Percentiles rank a stretch among this genome's conserved stretches.
These are phyloP conservation scores for Ricordea florida DNA, from an alignment of 92 coral and sea anemone genomes.

Conservation along the genomic window DNA sequence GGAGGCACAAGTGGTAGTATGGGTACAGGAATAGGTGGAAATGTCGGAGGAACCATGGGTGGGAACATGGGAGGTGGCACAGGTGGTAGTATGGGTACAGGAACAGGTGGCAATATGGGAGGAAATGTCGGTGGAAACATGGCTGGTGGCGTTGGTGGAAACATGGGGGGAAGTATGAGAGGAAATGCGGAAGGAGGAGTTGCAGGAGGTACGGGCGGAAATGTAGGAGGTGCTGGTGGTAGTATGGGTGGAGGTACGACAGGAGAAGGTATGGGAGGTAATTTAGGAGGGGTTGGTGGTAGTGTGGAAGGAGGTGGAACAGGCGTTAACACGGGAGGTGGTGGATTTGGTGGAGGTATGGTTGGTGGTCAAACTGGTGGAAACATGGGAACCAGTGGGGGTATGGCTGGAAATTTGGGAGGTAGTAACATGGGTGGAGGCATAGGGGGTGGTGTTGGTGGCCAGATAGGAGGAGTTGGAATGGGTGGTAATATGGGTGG, in stretches of 20 bases:
- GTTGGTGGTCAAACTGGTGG: neutral
- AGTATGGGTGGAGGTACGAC: slow-evolving; percentile 5
- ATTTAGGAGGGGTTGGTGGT: neutral
- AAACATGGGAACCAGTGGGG: slow-evolving; percentile 6
- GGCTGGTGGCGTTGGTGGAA: slow-evolving; percentile 10
- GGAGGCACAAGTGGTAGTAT: slow-evolving; percentile 13
- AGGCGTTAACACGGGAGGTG: too few relatives aligned
- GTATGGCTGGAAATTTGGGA: neutral
- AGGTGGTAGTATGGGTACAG: slow-evolving; percentile 11
- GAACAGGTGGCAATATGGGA: slow-evolving; percentile 1
- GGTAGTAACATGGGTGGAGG: neutral
- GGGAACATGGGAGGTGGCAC: neutral
- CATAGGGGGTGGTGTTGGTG: neutral
- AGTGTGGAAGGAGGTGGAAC: neutral
- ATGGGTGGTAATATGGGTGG: neutral
- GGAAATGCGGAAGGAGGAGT: neutral
- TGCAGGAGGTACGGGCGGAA: neutral
- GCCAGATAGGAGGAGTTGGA: neutral
- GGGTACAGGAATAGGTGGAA: slow-evolving; percentile 10
- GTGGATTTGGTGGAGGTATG: slow-evolving; percentile 1
- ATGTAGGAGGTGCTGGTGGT: neutral
- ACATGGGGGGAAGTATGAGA: neutral
- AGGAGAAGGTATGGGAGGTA: slow-evolving; percentile 3
- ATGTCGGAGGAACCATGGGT: neutral
- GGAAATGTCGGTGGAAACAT: slow-evolving; percentile 7